Evolutionary conservation across 2,888 invertebrate species (phyloP), one percentile per base, ranked within the genome.

Genomic region (Reticulitermes lucifugus): DNA sequence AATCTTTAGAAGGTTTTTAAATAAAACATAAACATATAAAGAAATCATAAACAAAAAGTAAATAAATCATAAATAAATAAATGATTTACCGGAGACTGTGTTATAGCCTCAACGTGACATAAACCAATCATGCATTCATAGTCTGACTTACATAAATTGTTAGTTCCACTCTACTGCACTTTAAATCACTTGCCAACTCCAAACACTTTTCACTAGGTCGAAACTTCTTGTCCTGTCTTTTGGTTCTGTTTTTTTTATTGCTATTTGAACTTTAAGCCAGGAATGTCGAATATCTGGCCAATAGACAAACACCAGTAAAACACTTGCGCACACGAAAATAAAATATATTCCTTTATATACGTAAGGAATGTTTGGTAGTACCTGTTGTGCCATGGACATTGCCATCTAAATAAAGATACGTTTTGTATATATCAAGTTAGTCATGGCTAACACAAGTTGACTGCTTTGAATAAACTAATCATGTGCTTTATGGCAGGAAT

Each of bases 101-200:
- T 35, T 35, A 35, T 35, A 35, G 35, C 35, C 35, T 35, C 35
- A 35, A 35, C 35, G 35, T 65, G 65, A n/a, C 65, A 0, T 65
- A 65, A 18, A 41, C 70, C 70, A 43, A 25, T 81, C 35, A 65
- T 29, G 43, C 65, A 41, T 18, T 6, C 22, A 43, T 22, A 43
- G 22, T 22, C 35, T 41, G 70, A 7, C 35, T 59, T 79, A 79
- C 59, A 79, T 79, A 79, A 79, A 79, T 79, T 79, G 79, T 79
- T 79, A 21, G 59, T 79, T n/a, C 70, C 25, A 46, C 43, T 65
- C n/a, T 70, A 43, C 22, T 41, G 81, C n/a, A 81, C 80, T 81
- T 70, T 81, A 81, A 81, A 81, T 81, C 81, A 65, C 81, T 81
- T 70, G 81, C 70, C 81, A 81, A 65, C 81, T 81, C 65, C 65